Conservation (phyloP, 2,888 invertebrate genomes). For the Nudaria mundana region DNA sequence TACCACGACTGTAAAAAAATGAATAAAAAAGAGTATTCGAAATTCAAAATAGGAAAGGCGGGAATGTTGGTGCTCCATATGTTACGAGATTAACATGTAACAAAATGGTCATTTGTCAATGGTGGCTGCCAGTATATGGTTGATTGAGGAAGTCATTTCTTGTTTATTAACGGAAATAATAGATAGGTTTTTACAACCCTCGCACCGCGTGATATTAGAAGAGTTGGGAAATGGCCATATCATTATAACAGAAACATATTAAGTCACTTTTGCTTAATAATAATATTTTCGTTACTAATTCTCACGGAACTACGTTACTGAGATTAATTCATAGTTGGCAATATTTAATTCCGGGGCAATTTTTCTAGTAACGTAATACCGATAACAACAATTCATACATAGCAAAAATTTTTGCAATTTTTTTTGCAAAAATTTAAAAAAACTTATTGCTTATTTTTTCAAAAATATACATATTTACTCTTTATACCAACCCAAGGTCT, state of each 20-base stretch:
- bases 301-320: too few relatives aligned
- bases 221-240: slow-evolving; percentile 49
- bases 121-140: slow-evolving; percentile 48
- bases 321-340: too few relatives aligned
- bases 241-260: slow-evolving; percentile 49
- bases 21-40: slow-evolving; percentile 53
- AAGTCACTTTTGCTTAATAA: too few relatives aligned
- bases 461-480: too few relatives aligned
- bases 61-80: slow-evolving; percentile 72
- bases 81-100: slow-evolving; percentile 74
- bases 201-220: slow-evolving; percentile 58
- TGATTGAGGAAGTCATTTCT: slow-evolving; percentile 81
- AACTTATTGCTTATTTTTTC: too few relatives aligned
- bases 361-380: too few relatives aligned
- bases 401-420: too few relatives aligned
- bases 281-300: too few relatives aligned
- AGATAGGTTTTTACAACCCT: slow-evolving; percentile 66
- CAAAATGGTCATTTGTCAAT: slow-evolving; percentile 74
- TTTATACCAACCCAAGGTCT: too few relatives aligned
- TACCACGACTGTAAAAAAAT: slow-evolving; percentile 38
- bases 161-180: slow-evolving; percentile 73
- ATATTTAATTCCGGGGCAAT: too few relatives aligned
- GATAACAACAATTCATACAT: too few relatives aligned
- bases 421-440: too few relatives aligned
- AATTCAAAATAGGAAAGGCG: slow-evolving; percentile 60